phyloP scores from a whole-genome alignment of 2,113 vertebrate genomes.

The Crotalus viridis region DNA sequence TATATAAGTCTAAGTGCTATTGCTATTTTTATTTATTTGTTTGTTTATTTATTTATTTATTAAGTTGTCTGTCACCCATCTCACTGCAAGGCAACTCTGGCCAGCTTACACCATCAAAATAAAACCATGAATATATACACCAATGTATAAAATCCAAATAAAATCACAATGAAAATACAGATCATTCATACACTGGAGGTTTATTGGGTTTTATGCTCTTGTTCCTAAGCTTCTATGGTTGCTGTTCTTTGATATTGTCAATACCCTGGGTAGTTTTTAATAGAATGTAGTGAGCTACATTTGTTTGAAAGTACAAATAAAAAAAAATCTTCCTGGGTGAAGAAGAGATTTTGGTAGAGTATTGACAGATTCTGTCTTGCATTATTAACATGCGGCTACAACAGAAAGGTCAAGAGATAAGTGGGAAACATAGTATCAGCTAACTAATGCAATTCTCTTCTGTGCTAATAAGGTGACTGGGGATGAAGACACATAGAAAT shows the following conservation, averaged over 20 bases:
- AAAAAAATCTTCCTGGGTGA: conserved; percentile 12
- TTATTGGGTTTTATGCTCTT: background rate
- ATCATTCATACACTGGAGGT: background rate
- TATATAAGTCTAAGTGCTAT: background rate
- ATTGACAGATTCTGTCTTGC: conserved; percentile 25
- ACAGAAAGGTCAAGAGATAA: background rate
- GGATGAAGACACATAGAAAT: background rate
- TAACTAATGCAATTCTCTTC: background rate
- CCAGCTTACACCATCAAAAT: background rate
- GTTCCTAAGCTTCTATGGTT: background rate
- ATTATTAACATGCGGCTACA: conserved; percentile 5
- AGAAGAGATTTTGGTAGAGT: conserved; percentile 11
- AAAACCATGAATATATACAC: background rate
- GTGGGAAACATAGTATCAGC: background rate
- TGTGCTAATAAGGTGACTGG: background rate
- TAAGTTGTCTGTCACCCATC: background rate
- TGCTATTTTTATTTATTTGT: background rate
- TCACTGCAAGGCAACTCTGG: background rate
- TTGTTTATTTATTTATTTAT: too few species aligned
- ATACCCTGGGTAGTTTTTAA: background rate
- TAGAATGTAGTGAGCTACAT: background rate
- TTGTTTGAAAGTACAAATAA: background rate
- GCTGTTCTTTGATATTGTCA: background rate
- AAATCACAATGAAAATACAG: background rate
- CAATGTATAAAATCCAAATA: background rate